These are phyloP conservation scores for Porites cylindrica DNA, from an alignment of 92 coral and sea anemone species.

Conservation along the genomic window DNA sequence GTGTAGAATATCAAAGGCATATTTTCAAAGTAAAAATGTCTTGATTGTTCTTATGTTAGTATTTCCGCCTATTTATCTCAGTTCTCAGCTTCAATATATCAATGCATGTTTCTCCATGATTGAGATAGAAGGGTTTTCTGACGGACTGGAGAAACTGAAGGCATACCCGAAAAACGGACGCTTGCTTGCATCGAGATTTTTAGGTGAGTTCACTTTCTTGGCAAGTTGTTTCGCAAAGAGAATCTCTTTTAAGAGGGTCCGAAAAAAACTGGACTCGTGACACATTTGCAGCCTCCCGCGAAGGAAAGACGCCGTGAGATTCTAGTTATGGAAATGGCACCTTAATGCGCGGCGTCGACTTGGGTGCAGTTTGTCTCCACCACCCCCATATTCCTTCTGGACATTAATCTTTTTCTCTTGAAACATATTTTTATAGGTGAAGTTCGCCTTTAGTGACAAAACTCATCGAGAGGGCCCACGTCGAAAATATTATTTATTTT, in stretches of 20 bases:
- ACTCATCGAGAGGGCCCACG: no score
- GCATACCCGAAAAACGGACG: slow-evolving; percentile 66
- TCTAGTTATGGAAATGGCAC: no score
- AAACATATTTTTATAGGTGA: no score
- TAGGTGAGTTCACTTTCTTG: slow-evolving; percentile 60
- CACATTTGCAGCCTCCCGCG: no score
- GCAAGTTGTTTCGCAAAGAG: neutral
- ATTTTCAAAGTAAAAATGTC: slow-evolving; percentile 13
- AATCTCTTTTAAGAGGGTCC: neutral
- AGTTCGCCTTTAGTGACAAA: no score
- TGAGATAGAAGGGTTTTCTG: slow-evolving; percentile 41
- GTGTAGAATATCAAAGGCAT: slow-evolving; percentile 14
- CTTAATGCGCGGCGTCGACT: no score
- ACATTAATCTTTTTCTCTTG: no score
- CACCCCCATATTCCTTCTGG: no score
- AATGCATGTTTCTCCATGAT: slow-evolving; percentile 57
- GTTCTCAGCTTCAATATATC: slow-evolving; percentile 40
- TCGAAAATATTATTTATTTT: no score
- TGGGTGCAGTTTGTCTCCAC: no score
- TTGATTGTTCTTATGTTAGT: slow-evolving; percentile 49
- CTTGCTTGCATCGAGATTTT: slow-evolving; percentile 56
- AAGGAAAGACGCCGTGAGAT: no score
- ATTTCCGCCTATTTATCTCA: slow-evolving; percentile 60
- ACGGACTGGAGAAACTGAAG: slow-evolving; percentile 38
- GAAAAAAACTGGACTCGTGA: no score